Evolutionary conservation across 2,797 vertebrate species (phyloP).

Genomic region (Arrhamphus sclerolepis): DNA sequence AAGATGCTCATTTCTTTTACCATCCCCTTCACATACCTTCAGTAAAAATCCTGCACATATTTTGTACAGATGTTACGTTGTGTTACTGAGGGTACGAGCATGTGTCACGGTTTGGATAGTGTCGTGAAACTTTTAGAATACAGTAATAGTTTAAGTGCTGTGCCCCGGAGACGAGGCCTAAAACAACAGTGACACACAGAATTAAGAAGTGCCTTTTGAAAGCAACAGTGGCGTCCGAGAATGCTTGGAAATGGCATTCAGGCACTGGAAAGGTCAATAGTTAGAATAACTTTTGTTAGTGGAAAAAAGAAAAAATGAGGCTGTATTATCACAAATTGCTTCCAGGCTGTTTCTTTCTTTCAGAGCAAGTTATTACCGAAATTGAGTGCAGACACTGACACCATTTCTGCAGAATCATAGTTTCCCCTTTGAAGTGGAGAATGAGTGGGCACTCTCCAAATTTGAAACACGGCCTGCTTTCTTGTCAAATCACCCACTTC

Average conservation of each 20-base stretch:
- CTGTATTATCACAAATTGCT: slow-evolving; percentile 81
- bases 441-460: slow-evolving; percentile 54
- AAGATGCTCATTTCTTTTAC: background rate
- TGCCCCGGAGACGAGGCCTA: slow-evolving; percentile 69
- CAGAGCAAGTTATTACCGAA: slow-evolving; percentile 80
- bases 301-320: slow-evolving; percentile 76
- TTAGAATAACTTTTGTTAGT: slow-evolving; percentile 84
- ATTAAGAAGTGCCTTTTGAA: slow-evolving; percentile 80
- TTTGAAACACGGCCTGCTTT: slow-evolving; percentile 54
- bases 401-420: slow-evolving; percentile 77
- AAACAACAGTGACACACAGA: slow-evolving; percentile 76
- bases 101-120: slow-evolving; percentile 22
- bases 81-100: slow-evolving; percentile 7
- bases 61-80: slow-evolving; percentile 12
- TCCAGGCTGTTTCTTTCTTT: slow-evolving; percentile 80
- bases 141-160: slow-evolving; percentile 66
- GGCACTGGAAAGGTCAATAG: slow-evolving; percentile 83
- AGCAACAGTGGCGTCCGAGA: slow-evolving; percentile 74
- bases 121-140: slow-evolving; percentile 31
- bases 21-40: background rate
- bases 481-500: slow-evolving; percentile 48
- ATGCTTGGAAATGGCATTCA: slow-evolving; percentile 81
- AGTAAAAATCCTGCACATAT: background rate
- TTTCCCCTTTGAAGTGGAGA: slow-evolving; percentile 75
- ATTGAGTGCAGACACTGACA: slow-evolving; percentile 81